These are phyloP conservation scores for Thymelicus lineola DNA, from an alignment of 2,888 invertebrate species.

Conservation along the genomic window DNA sequence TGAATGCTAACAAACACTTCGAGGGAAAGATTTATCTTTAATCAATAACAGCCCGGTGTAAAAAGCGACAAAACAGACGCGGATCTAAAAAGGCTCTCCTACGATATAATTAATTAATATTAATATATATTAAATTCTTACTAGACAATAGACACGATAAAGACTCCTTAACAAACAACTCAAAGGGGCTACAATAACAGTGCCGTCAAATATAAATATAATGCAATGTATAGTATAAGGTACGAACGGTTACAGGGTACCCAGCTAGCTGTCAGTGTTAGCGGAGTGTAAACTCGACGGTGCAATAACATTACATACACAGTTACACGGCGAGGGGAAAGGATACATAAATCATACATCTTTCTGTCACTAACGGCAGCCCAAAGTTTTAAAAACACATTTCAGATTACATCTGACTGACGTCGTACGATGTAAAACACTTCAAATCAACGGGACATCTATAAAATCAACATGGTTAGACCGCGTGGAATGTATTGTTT, in stretches of 20 bases:
- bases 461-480: constrained; percentile 78
- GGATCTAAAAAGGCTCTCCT: constrained; percentile 77
- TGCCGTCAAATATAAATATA: constrained; percentile 78
- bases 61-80: constrained; percentile 75
- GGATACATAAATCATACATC: constrained; percentile 40
- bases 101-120: constrained; percentile 66
- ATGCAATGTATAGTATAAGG: constrained; percentile 69
- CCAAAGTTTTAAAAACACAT: constrained; percentile 67
- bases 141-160: constrained; percentile 83
- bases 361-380: constrained; percentile 52
- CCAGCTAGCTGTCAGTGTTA: constrained; percentile 51
- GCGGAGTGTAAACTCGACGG: constrained; percentile 34
- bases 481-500: constrained; percentile 82
- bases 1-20: constrained; percentile 65
- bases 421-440: constrained; percentile 40
- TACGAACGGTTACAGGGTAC: constrained; percentile 70
- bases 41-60: constrained; percentile 69
- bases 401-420: constrained; percentile 77
- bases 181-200: constrained; percentile 80
- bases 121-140: constrained; percentile 82
- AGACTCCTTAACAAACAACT: constrained; percentile 83
- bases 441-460: constrained; percentile 41
- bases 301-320: constrained; percentile 33
- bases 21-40: constrained; percentile 55
- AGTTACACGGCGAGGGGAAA: constrained; percentile 1